phyloP scores from a whole-genome alignment of 1,140 invertebrate genomes.

The Euura lappo region DNA sequence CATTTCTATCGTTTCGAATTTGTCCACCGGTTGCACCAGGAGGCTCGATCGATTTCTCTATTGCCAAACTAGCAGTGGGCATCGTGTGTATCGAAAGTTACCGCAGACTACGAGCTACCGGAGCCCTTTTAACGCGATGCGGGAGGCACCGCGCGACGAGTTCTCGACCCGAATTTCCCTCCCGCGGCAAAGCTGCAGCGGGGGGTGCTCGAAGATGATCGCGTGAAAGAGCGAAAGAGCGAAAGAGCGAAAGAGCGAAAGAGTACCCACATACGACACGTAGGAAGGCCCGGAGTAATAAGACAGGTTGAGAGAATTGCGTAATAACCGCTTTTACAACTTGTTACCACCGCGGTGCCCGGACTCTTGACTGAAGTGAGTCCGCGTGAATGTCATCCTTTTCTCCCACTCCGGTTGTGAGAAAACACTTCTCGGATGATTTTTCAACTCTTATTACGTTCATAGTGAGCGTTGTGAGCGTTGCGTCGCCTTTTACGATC shows the following conservation, averaged over 20 bases:
- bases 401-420: constrained; percentile 20
- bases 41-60: neutral
- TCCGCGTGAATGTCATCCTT: constrained; percentile 33
- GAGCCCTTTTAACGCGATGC: neutral
- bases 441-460: too few relatives aligned
- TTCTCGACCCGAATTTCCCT: too few relatives aligned
- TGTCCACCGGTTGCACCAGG: too few relatives aligned
- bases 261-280: constrained; percentile 31
- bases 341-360: constrained; percentile 24
- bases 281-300: constrained; percentile 28
- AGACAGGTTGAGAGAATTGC: constrained; percentile 37
- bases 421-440: constrained; percentile 18
- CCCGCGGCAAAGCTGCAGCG: too few relatives aligned
- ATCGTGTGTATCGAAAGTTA: neutral
- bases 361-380: constrained; percentile 19
- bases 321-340: constrained; percentile 41
- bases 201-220: too few relatives aligned
- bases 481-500: too few relatives aligned
- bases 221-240: neutral
- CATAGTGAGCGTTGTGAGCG: too few relatives aligned
- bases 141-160: neutral
- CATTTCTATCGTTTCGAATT: too few relatives aligned
- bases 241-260: neutral
- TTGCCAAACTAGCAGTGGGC: neutral
- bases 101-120: neutral